Conservation (phyloP, 2,888 invertebrate species). For the Orthosia gothica region DNA sequence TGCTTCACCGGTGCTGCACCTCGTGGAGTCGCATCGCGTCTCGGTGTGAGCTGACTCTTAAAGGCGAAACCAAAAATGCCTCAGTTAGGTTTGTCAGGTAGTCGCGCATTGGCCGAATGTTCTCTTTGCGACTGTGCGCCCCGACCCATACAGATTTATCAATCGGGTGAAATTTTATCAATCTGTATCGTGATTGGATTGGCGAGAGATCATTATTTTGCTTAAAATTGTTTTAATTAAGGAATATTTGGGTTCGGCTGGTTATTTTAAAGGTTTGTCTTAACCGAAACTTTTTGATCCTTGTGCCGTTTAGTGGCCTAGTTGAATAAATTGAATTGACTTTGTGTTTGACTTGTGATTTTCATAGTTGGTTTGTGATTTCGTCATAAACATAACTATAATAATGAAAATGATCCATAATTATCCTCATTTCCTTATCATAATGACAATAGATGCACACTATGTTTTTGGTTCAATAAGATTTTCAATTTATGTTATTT, state of each 20-base stretch:
- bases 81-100: constrained; percentile 43
- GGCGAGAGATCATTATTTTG: constrained; percentile 14
- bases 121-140: constrained; percentile 51
- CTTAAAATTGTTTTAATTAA: constrained; percentile 54
- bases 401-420: no score
- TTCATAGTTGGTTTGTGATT: not conserved
- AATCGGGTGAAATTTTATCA: constrained; percentile 55
- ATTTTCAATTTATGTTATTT: no score
- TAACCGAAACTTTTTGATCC: not conserved
- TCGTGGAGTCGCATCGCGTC: constrained; percentile 8
- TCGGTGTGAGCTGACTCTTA: constrained; percentile 39
- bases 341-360: no score
- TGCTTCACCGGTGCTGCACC: no score
- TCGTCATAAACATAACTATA: not conserved
- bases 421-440: no score
- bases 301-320: no score
- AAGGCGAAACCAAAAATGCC: constrained; percentile 50
- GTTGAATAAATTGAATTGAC: no score
- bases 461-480: no score
- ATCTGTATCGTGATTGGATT: constrained; percentile 33
- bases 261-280: not conserved
- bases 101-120: constrained; percentile 54
- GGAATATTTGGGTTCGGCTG: constrained; percentile 10
- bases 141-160: constrained; percentile 54
- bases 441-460: no score